phyloP scores from a whole-genome alignment of 1,140 invertebrate species.

The Drosophila kurseongensis region DNA sequence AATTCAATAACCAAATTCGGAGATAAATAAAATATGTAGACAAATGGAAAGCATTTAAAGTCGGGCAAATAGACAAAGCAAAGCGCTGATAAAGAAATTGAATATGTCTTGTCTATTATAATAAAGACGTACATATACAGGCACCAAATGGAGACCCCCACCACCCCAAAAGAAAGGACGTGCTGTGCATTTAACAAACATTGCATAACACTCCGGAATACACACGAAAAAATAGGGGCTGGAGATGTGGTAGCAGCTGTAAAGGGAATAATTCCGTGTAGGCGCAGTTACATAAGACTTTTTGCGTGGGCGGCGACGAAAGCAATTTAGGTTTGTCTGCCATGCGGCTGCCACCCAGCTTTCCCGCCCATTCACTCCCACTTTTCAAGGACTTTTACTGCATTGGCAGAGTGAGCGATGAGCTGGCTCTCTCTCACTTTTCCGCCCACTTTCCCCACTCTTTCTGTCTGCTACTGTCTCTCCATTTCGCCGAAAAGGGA shows the following conservation, averaged over 20 bases:
- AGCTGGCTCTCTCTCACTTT: constrained; percentile 6
- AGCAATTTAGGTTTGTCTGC: constrained; percentile 50
- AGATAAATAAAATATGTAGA: constrained; percentile 27
- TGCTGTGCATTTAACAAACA: constrained; percentile 46
- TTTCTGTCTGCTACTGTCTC: constrained; percentile 19
- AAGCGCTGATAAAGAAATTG: constrained; percentile 61
- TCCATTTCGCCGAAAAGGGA: constrained; percentile 32
- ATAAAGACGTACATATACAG: constrained; percentile 69
- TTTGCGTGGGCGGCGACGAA: constrained; percentile 47
- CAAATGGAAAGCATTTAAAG: constrained; percentile 49
- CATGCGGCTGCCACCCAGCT: constrained; percentile 20
- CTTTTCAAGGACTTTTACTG: constrained; percentile 75
- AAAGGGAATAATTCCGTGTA: constrained; percentile 31
- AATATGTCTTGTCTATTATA: constrained; percentile 68
- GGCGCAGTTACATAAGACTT: constrained; percentile 53
- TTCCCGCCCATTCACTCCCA: constrained; percentile 24
- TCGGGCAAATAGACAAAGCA: constrained; percentile 27
- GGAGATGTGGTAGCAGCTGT: neutral
- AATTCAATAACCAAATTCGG: constrained; percentile 37
- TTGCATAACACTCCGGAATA: constrained; percentile 46
- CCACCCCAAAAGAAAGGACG: constrained; percentile 23
- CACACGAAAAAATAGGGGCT: constrained; percentile 1
- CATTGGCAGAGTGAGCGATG: constrained; percentile 19
- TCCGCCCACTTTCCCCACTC: neutral
- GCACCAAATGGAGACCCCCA: constrained; percentile 30